Evolutionary conservation across 2,113 vertebrate genomes (phyloP).

Genomic region (Eublepharis macularius): DNA sequence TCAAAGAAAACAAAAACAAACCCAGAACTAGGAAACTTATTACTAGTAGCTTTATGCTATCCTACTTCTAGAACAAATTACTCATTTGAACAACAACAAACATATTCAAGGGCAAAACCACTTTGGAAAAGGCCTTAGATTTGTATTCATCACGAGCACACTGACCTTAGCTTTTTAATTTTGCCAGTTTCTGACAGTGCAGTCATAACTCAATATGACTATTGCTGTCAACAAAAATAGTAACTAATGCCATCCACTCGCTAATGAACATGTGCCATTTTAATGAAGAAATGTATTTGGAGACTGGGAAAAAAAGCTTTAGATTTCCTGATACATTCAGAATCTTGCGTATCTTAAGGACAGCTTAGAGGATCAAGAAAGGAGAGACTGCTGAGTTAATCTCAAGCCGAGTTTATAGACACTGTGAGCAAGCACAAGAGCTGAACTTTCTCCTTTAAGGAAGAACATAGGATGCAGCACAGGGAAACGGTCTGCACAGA

Average conservation of each 20-base stretch:
- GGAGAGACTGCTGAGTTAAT: slow-evolving; percentile 16
- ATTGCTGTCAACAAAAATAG: slow-evolving; percentile 51
- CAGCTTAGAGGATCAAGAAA: slow-evolving; percentile 8
- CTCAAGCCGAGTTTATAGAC: slow-evolving; percentile 1
- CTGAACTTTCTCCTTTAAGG: slow-evolving; percentile 39
- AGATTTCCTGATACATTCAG: slow-evolving; percentile 36
- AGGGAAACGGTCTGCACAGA: slow-evolving; percentile 36
- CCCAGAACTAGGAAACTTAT: slow-evolving; percentile 42
- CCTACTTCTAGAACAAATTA: slow-evolving; percentile 70
- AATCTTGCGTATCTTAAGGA: neutral
- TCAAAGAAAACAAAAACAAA: slow-evolving; percentile 73
- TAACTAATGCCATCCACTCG: slow-evolving; percentile 36
- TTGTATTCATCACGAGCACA: slow-evolving; percentile 60
- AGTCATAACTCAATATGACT: slow-evolving; percentile 42
- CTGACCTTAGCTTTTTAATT: slow-evolving; percentile 41
- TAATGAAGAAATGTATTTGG: slow-evolving; percentile 26
- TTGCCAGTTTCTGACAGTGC: slow-evolving; percentile 39
- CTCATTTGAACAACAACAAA: slow-evolving; percentile 69
- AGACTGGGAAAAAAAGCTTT: slow-evolving; percentile 35
- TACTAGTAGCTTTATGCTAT: slow-evolving; percentile 71
- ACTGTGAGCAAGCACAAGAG: slow-evolving; percentile 20
- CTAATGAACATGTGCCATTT: slow-evolving; percentile 40
- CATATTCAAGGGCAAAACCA: slow-evolving; percentile 57
- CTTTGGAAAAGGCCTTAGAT: slow-evolving; percentile 49
- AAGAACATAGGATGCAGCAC: slow-evolving; percentile 45